Base-by-base conservation (phyloP, 2,888 invertebrate species). In the Nebria salina region DNA sequence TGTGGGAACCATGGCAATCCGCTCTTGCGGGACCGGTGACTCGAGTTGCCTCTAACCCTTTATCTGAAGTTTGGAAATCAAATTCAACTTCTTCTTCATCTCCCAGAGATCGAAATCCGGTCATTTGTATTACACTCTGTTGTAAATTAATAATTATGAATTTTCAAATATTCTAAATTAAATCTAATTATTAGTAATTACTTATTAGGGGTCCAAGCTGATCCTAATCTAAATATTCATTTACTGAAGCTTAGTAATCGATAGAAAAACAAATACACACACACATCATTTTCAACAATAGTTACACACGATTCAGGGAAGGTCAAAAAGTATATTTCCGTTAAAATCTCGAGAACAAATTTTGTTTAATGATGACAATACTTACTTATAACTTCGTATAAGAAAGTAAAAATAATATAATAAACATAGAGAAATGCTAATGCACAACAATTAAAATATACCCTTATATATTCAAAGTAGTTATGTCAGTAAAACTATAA, bases 81-180 rank as follows among this genome's bases (percentile, higher is more conserved):
- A 97, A 97, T 88, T 97, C 96, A 42, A 97, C 95, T 84, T 94
- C 94, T 88, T 97, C 97, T 75, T 95, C 95, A 85, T 97, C 97
- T 1, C 95, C 97, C 84, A 97, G 89, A 77, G 96, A 96, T 83
- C 96, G 92, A 88, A 97, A 97, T 5, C 97, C 97, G 72, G 92
- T 91, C 96, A 97, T 97, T 90, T 96, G 94, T 85, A 97, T 96
- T 82, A 96, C 96, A 86, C 96, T 96, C 97, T 97, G 91, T 42
- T 89, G 15, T 20, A 92, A 87, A 83, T 76, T 83, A 84, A 73
- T 68, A 76, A 83, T 72, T 66, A 43, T 34, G 15, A 54, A 65
- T 8, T 72, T 25, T 34, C 20, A n/a, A 72, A 1, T 25, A 26
- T 5, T 34, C 75, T 76, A 82, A 66, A 77, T 43, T 68, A 73